Conservation (phyloP, 2,797 vertebrate genomes). For the Spinibarbus caldwelli region DNA sequence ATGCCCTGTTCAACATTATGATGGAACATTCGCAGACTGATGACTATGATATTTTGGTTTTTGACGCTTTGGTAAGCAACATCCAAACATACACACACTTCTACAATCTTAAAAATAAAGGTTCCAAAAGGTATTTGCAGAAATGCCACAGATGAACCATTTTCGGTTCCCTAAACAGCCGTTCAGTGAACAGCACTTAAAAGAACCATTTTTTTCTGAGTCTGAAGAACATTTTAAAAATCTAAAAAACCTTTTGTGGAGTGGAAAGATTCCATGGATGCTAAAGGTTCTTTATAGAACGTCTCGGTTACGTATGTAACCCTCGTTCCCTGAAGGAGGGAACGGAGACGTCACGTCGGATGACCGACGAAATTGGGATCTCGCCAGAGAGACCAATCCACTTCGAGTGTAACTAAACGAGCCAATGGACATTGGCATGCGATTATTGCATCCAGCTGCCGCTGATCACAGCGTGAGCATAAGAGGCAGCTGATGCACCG, state of each 20-base stretch:
- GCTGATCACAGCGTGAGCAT: too few species aligned
- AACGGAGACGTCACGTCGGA: too few species aligned
- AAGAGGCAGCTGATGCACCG: too few species aligned
- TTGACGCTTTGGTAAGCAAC: slow-evolving; percentile 92
- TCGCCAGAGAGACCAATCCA: too few species aligned
- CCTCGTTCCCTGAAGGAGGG: too few species aligned
- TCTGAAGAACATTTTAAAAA: not conserved
- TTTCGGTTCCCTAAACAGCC: not conserved
- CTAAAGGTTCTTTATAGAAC: not conserved
- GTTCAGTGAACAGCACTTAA: too few species aligned
- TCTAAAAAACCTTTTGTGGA: not conserved
- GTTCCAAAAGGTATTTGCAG: not conserved
- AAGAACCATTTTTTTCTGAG: too few species aligned
- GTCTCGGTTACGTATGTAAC: too few species aligned
- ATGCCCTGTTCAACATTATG: slow-evolving; percentile 99
- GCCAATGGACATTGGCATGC: too few species aligned
- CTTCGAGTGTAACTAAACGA: too few species aligned
- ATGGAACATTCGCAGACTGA: slow-evolving; percentile 95
- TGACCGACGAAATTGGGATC: too few species aligned
- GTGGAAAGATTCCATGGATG: not conserved
- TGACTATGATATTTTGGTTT: slow-evolving; percentile 96
- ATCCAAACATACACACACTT: slow-evolving; percentile 18
- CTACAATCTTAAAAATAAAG: not conserved
- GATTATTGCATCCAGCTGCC: too few species aligned
- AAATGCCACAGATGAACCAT: not conserved